Percentiles rank a stretch among this genome's conserved stretches.
phyloP scores from a whole-genome alignment of 2,113 vertebrate species.

The Leuciscus idus region DNA sequence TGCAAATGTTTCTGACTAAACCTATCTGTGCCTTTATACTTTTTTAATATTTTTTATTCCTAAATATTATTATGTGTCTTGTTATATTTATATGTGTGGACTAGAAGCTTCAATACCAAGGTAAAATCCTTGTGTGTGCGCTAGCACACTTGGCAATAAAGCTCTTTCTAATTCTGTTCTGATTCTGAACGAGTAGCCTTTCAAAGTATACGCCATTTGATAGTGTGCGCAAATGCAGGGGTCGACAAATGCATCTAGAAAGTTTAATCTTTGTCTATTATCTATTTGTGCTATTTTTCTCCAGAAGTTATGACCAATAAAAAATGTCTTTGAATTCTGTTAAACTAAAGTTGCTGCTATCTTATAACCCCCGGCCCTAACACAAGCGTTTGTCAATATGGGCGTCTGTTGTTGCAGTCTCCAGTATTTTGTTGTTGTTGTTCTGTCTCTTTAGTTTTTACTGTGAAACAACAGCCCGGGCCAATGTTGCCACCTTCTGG shows the following conservation, averaged over 20 bases:
- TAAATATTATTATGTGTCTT: no score
- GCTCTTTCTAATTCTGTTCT: no score
- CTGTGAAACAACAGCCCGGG: neutral
- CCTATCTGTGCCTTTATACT: no score
- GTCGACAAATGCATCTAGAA: neutral
- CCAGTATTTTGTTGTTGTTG: neutral
- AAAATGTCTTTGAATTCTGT: neutral
- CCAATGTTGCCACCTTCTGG: neutral
- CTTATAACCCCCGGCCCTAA: neutral
- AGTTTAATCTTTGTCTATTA: neutral
- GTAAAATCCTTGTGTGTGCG: no score
- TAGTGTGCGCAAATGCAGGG: neutral
- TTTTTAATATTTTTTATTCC: no score
- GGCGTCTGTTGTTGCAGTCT: neutral
- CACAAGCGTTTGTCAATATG: neutral
- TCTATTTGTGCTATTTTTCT: neutral
- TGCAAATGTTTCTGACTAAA: no score
- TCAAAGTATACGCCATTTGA: neutral
- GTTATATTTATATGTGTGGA: no score
- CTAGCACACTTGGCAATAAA: no score
- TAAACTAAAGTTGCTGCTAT: neutral
- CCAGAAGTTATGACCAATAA: neutral
- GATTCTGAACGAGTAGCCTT: neutral
- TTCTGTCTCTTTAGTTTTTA: neutral
- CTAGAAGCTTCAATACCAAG: no score